Base-by-base conservation (phyloP, 2,888 invertebrate species). In the Priocnemis perturbator region DNA sequence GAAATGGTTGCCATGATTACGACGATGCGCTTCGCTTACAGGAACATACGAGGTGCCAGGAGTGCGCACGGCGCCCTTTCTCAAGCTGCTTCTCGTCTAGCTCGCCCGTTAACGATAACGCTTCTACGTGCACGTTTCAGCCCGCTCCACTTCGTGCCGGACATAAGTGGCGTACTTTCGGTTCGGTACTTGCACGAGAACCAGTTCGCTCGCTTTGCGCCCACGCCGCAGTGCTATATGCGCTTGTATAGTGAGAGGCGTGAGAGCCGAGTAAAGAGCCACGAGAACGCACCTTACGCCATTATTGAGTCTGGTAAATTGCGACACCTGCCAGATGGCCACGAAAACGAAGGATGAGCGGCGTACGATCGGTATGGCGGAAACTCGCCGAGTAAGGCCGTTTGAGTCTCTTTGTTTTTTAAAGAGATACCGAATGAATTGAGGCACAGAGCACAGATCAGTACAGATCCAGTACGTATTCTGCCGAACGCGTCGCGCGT, bases 1-100 rank as follows among this genome's bases (percentile, higher is more conserved):
- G 70, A 74, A 71, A 47, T 67, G 68, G 72, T 77, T 83, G 83
- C 81, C 84, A 84, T 84, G 79, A 74, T 82, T 78, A 68, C 74
- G 37, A 37, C 37, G 37, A 11, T 37, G 37, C 37, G 68, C 69
- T 74, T 50, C 53, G 62, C 56, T 72, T 57, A 72, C 72, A 72
- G 57, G 30, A 45, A 64, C 66, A 59, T 67, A 63, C 53, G 26
- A n/a, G 61, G 48, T 59, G 26, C 37, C 55, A 64, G 52, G 30
- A 45, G 17, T 57, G n/a, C 30, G 55, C 20, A 48, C 52, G n/a
- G 2, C 23, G 30, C 17, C 37, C 56, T 60, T 59, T 59, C 59
- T 23, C 37, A 58, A 20, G 23, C 37, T 9, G 37, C 37, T 11
- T 37, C 37, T 37, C 11, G 37, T 37, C 37, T 37, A 3, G 37